Base-by-base conservation (phyloP, 2,888 invertebrate genomes). In the Drosophila mayaguana region DNA sequence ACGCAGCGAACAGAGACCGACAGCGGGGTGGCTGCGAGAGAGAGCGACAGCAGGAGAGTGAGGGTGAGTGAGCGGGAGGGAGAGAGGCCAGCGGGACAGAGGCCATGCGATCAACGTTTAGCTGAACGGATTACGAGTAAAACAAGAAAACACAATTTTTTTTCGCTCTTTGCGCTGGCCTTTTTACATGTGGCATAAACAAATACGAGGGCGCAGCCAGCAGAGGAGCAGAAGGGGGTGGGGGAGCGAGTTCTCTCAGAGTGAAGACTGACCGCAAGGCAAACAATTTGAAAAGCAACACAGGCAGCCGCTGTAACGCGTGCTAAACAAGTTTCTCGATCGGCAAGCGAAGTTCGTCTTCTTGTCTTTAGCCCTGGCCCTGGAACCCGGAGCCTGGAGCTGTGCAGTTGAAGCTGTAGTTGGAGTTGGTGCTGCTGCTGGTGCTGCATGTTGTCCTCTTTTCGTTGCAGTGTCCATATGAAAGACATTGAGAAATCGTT, bases 401-500 rank as follows among this genome's bases (percentile, higher is more conserved):
- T 38, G 36, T 43, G 50, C 7, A 32, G 48, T 18, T 51, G 28
- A 22, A 18, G n/a, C 11, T 56, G 53, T 7, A 38, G 42, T n/a
- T 55, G 40, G 2, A 42, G 42, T 1, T 28, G 55, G 42, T 16
- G 22, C 4, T 42, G 53, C 11, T 22, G 46, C 28, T 55, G 36
- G 25, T 34, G 25, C n/a, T 51, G 38, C 51, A 20, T 22, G 54
- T 40, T 54, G 40, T 38, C 38, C 40, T 54, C 54, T 54, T 54
- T n/a, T 14, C 54, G 54, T 38, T n/a, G 40, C 54, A 25, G 40
- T 46, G 56, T 69, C 72, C 84, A 89, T 79, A 75, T 86, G 71
- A 87, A 89, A 90, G 89, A 89, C 89, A 89, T 90, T 89, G 90
- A 87, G 90, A 85, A 89, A 90, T 90, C 85, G 87, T 89, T 87